A percentile compares a stretch with the other conserved stretches of the same genome.
Conservation (phyloP, 2,888 invertebrate species). For the Helicoverpa assulta region DNA sequence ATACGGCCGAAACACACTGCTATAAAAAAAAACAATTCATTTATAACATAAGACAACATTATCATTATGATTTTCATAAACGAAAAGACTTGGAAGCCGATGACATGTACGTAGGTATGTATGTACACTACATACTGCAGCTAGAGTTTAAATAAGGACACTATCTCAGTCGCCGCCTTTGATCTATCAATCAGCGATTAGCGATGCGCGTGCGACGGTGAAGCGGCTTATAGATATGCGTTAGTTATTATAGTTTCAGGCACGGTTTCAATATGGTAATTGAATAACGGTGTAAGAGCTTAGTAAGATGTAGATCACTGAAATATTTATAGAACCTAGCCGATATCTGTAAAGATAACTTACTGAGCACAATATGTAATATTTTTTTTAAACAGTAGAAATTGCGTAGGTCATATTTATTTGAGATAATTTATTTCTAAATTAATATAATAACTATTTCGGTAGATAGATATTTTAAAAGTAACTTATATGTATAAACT, state of each 20-base stretch:
- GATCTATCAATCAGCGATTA: conserved; percentile 77
- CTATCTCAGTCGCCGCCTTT: conserved; percentile 62
- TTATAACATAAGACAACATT: too few relatives aligned
- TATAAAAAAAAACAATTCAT: too few relatives aligned
- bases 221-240: conserved; percentile 45
- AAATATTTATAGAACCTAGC: conserved; percentile 1
- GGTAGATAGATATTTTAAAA: too few relatives aligned
- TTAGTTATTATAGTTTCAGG: conserved; percentile 39
- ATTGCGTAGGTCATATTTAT: too few relatives aligned
- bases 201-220: conserved; percentile 71
- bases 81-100: neutral
- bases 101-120: neutral
- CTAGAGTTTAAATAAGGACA: conserved; percentile 58
- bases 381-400: too few relatives aligned
- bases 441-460: too few relatives aligned
- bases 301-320: conserved; percentile 26
- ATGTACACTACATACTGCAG: neutral
- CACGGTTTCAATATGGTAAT: conserved; percentile 39
- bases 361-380: too few relatives aligned
- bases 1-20: too few relatives aligned
- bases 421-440: too few relatives aligned
- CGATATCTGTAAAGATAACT: too few relatives aligned
- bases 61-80: neutral
- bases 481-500: too few relatives aligned
- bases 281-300: conserved; percentile 30